Conservation (phyloP, 2,888 invertebrate genomes). For the Ormyrus thymus region DNA sequence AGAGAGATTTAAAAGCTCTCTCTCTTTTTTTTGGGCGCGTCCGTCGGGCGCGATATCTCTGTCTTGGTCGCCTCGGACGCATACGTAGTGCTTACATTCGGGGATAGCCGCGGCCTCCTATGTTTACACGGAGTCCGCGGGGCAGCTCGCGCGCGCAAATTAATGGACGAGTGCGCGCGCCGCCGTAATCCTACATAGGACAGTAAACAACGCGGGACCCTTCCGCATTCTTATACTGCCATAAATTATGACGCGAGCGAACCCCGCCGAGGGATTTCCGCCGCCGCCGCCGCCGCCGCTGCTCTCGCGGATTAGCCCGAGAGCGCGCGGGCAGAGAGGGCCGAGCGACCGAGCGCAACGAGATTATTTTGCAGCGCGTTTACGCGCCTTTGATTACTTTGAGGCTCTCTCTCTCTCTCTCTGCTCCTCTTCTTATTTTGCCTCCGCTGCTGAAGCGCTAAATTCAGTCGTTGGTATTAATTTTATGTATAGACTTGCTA, state of each 20-base stretch:
- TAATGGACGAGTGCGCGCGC: conserved; percentile 63
- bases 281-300: conserved; percentile 11
- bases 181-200: conserved; percentile 66
- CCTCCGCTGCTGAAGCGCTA: not conserved
- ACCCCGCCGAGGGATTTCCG: conserved; percentile 56
- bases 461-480: too few relatives aligned
- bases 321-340: not conserved
- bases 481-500: too few relatives aligned
- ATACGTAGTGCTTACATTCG: conserved; percentile 53
- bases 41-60: conserved; percentile 23
- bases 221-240: conserved; percentile 72
- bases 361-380: conserved; percentile 38
- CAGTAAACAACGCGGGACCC: conserved; percentile 69
- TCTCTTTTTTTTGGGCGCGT: not conserved
- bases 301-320: conserved; percentile 43
- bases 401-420: too few relatives aligned
- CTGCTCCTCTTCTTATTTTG: not conserved
- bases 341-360: conserved; percentile 11
- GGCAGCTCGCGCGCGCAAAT: conserved; percentile 57
- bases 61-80: conserved; percentile 33
- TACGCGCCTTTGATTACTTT: conserved; percentile 37
- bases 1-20: conserved; percentile 50
- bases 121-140: conserved; percentile 53
- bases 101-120: conserved; percentile 1
- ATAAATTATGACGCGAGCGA: conserved; percentile 70